Evolutionary conservation across 2,888 invertebrate species (phyloP), one percentile per base, ranked within the genome.

Genomic region (Drosophila paucipuncta): DNA sequence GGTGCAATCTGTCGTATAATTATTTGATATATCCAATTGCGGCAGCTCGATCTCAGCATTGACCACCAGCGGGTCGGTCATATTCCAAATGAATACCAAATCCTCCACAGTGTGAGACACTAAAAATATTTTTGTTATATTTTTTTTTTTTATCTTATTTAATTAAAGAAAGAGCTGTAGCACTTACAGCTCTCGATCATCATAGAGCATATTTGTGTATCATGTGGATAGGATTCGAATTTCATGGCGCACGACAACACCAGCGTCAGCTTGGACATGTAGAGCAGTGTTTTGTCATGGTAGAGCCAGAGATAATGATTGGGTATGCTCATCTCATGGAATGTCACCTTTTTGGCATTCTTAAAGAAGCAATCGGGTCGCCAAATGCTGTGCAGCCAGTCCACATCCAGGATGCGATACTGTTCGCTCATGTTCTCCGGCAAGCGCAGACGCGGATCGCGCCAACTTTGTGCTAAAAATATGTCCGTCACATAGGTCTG

Each of bases 361-460:
- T 98, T 98, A 93, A 98, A 98, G 94, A 98, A 98, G 92, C 97
- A 97, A 94, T 98, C 98, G 0, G 98, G 98, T 68, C 98, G 94
- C 98, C 98, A 98, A 92, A 98, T 98, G 92, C 96, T 95, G 94
- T 97, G 97, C 87, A 98, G 94, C 97, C 97, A 98, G 85, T 97
- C 97, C 33, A 97, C 97, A 91, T 98, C 97, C 62, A 98, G 94
- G 91, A 97, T 97, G 78, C 97, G 95, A 93, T 98, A 98, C 91
- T 97, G 97, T 91, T 97, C 97, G 91, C 97, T 97, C 97, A 98
- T 97, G 92, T 98, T 97, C 94, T 97, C 97, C n/a, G 98, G 98
- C 59, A 98, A 94, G 64, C 97, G 95, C 35, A 98, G 95, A 37
- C 98, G 95, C 69, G 97, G 97, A 94, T 98, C 98, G 31, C 97